Base-by-base conservation (phyloP, 2,888 invertebrate species). In the Danaus chrysippus region DNA sequence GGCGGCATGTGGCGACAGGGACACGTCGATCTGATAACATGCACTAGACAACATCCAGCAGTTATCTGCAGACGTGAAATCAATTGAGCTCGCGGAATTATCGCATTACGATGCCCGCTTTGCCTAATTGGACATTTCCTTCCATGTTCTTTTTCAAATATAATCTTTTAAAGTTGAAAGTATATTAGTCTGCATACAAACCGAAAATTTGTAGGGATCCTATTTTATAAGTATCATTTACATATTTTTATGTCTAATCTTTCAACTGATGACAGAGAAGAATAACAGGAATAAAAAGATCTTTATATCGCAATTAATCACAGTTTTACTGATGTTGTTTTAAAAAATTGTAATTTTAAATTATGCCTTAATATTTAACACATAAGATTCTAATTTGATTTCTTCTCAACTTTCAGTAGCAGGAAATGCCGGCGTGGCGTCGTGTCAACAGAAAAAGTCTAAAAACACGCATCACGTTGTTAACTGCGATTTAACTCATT, bases 291-390 rank as follows among this genome's bases (percentile, higher is more conserved):
- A 83, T 85, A 85, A 85, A 85, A 84, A 86, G 83, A 77, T 83
- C 81, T 86, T 88, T 83, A 89, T 84, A 86, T 82, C 82, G 82
- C 74, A 84, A 90, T 91, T 90, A 88, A 90, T 91, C 89, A 87
- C 85, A 84, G 82, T 78, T 86, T 84, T 81, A 79, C 78, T 70
- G 71, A 68, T 71, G 63, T 74, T 73, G 58, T 66, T 60, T 54
- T 57, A 60, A 62, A 44, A 56, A n/a, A 12, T 46, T 34, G 42
- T 64, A 43, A 56, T 59, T 66, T 61, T 2, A 77, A 66, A 74
- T 67, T 75, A 64, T 59, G 76, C 80, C 75, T 67, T 75, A 78
- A 62, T 23, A 1, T 52, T n/a, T 60, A 54, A 9, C 56, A 3
- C 17, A 59, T 75, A 82, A 68, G 71, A 77, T 75, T 62, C 68